Conservation (phyloP, 2,113 vertebrate genomes). For the Monopterus albus region DNA sequence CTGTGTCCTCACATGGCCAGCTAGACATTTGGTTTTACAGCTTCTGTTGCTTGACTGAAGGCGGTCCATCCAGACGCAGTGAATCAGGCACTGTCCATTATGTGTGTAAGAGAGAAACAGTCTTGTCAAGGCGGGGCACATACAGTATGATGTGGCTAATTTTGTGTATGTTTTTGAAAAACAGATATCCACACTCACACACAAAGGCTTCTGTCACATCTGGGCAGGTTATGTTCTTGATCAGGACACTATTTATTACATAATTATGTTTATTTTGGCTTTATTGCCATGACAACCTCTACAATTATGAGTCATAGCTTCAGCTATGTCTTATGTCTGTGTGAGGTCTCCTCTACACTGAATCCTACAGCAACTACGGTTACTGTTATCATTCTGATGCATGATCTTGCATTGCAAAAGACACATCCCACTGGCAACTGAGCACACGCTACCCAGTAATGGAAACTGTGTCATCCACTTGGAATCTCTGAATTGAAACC, state of each 20-base stretch:
- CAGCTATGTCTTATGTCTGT: neutral
- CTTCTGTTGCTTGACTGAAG: conserved; percentile 10
- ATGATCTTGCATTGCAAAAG: neutral
- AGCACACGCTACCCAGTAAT: too few relatives aligned
- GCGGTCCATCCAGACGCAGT: conserved; percentile 27
- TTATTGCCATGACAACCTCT: conserved; percentile 1
- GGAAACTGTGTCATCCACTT: neutral
- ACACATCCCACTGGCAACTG: too few relatives aligned
- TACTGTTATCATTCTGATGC: too few relatives aligned
- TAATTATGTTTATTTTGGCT: conserved; percentile 37
- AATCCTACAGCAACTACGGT: too few relatives aligned
- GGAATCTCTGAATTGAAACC: neutral
- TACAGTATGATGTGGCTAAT: conserved; percentile 13
- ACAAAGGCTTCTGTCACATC: neutral
- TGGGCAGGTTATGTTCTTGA: neutral
- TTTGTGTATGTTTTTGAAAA: conserved; percentile 19
- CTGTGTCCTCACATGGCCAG: neutral
- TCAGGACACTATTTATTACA: neutral
- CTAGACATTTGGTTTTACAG: conserved; percentile 1
- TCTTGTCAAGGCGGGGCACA: conserved; percentile 38
- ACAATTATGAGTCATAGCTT: conserved; percentile 29
- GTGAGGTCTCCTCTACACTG: neutral
- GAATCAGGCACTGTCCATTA: conserved; percentile 4
- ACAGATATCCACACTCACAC: neutral
- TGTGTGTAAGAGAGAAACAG: conserved; percentile 30